These are phyloP conservation scores for Galerucella pusilla DNA, from an alignment of 2,888 invertebrate species.

Conservation along the genomic window DNA sequence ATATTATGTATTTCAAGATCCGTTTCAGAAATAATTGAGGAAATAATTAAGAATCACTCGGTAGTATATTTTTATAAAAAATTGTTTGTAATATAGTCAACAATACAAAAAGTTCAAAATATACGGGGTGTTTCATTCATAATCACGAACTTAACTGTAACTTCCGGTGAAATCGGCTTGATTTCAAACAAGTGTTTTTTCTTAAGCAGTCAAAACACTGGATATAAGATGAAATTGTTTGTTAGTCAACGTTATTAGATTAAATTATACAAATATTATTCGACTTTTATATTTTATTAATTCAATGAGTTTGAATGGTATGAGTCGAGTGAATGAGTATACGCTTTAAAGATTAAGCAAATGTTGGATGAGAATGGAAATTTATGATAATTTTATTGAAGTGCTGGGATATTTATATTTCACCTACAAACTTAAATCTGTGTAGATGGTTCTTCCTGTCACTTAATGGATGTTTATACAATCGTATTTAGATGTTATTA, in stretches of 20 bases:
- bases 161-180: too few species aligned
- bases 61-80: too few species aligned
- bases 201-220: conserved; percentile 18
- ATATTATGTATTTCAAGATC: too few species aligned
- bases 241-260: conserved; percentile 30
- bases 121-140: too few species aligned
- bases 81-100: too few species aligned
- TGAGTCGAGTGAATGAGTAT: conserved; percentile 35
- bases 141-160: too few species aligned
- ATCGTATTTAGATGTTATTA: conserved; percentile 1
- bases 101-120: too few species aligned
- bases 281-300: conserved; percentile 36
- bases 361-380: conserved; percentile 37
- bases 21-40: too few species aligned
- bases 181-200: neutral
- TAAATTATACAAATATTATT: conserved; percentile 35
- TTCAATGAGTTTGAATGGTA: conserved; percentile 35
- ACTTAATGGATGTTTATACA: conserved; percentile 6
- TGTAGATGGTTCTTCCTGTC: conserved; percentile 29
- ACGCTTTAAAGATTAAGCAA: conserved; percentile 37
- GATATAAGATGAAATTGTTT: conserved; percentile 26
- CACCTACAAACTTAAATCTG: conserved; percentile 34
- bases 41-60: too few species aligned
- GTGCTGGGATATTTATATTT: conserved; percentile 35
- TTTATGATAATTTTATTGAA: conserved; percentile 36